Conservation (phyloP, 2,797 vertebrate genomes). For the Xenentodon cancila region DNA sequence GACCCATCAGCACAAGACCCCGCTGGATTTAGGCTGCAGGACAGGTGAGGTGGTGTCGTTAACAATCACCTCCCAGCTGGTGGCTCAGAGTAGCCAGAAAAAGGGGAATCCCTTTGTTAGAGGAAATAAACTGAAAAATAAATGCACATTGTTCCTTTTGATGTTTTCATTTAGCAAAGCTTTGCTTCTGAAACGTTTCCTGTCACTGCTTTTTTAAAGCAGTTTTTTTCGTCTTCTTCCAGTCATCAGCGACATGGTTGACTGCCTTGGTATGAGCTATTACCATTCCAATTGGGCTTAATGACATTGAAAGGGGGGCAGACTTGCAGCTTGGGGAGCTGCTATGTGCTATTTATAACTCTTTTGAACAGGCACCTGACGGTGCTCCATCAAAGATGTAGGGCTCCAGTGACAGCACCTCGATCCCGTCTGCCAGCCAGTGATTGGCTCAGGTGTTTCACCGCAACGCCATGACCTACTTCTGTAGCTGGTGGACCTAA, state of each 20-base stretch:
- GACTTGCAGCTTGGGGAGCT: conserved; percentile 65
- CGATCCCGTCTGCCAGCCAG: conserved; percentile 30
- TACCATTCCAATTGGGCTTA: conserved; percentile 77
- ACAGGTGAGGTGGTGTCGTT: conserved; percentile 62
- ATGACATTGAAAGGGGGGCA: conserved; percentile 72
- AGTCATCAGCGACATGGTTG: conserved; percentile 71
- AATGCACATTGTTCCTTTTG: conserved; percentile 24
- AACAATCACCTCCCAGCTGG: conserved; percentile 64
- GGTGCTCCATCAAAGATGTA: conserved; percentile 56
- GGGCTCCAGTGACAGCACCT: conserved; percentile 34
- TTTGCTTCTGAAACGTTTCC: conserved; percentile 21
- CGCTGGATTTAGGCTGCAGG: conserved; percentile 47
- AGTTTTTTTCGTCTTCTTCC: conserved; percentile 56
- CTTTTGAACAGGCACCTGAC: conserved; percentile 74
- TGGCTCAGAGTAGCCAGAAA: conserved; percentile 24
- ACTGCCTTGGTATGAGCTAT: conserved; percentile 76
- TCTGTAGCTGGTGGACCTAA: conserved; percentile 37
- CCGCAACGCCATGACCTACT: conserved; percentile 43
- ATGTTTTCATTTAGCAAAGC: conserved; percentile 24
- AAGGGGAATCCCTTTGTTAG: conserved; percentile 21
- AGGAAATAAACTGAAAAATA: conserved; percentile 23
- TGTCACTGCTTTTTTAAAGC: conserved; percentile 55
- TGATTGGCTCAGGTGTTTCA: conserved; percentile 54
- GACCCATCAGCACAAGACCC: conserved; percentile 59
- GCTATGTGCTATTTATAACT: conserved; percentile 73